phyloP scores from a whole-genome alignment of 2,888 invertebrate species.

The Noctua pronuba region DNA sequence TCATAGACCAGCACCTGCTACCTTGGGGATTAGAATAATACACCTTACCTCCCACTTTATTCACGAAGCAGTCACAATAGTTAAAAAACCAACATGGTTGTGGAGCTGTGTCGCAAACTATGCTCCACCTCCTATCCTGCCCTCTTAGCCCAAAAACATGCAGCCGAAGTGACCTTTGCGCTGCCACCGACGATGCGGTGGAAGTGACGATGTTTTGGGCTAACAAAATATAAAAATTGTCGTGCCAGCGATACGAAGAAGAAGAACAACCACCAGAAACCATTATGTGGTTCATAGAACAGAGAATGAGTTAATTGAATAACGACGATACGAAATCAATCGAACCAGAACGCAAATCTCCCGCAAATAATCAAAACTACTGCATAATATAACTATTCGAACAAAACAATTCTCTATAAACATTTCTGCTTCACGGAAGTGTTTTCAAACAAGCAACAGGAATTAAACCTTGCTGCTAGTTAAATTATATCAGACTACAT shows the following conservation, averaged over 20 bases:
- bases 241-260: too few species aligned
- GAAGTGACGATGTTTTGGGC: too few species aligned
- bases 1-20: not conserved
- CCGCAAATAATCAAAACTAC: conserved; percentile 5
- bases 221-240: too few species aligned
- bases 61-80: not conserved
- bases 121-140: too few species aligned
- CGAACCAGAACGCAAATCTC: conserved; percentile 26
- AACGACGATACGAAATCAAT: conserved; percentile 24
- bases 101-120: too few species aligned
- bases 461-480: conserved; percentile 27
- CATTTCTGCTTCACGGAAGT: conserved; percentile 25
- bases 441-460: conserved; percentile 39
- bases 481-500: conserved; percentile 11
- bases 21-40: not conserved
- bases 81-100: too few species aligned
- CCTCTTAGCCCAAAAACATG: too few species aligned
- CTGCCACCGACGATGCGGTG: too few species aligned
- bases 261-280: not conserved
- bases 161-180: too few species aligned
- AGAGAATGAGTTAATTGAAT: not conserved
- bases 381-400: conserved; percentile 36
- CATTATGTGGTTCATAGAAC: not conserved
- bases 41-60: not conserved
- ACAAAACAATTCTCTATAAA: conserved; percentile 37